These are phyloP conservation scores for Hirudinaria manillensis DNA, from an alignment of 2,888 invertebrate genomes.

Conservation along the genomic window DNA sequence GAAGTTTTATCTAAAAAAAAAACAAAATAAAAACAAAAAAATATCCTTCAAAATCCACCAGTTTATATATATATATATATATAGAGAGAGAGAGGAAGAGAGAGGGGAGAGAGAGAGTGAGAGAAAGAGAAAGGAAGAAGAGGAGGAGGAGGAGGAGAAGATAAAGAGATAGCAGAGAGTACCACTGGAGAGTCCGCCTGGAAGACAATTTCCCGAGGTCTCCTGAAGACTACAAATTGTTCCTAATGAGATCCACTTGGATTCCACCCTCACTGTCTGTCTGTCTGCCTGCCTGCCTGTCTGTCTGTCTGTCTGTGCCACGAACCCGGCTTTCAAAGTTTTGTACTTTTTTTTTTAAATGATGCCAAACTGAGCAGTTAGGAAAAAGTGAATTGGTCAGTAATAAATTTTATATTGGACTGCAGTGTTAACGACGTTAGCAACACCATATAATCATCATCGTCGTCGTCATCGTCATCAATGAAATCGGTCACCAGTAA, in stretches of 20 bases:
- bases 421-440: too few species aligned
- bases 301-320: too few species aligned
- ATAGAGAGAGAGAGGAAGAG: neutral
- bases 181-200: neutral
- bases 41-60: too few species aligned
- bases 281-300: too few species aligned
- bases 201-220: neutral
- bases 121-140: neutral
- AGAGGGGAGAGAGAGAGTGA: neutral
- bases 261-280: neutral
- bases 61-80: too few species aligned
- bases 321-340: too few species aligned
- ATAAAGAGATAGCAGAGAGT: neutral
- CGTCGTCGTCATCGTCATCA: constrained; percentile 2
- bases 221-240: neutral
- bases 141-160: neutral
- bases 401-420: too few species aligned
- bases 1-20: too few species aligned
- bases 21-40: too few species aligned
- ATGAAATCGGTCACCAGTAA: neutral
- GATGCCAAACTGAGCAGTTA: too few species aligned
- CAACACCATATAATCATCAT: constrained; percentile 18
- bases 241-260: neutral
- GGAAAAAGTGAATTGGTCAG: too few species aligned
- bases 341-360: too few species aligned